Evolutionary conservation across 1,140 invertebrate genomes (phyloP), one percentile per base, ranked within the genome.

Genomic region (Hydropsyche tenuis): DNA sequence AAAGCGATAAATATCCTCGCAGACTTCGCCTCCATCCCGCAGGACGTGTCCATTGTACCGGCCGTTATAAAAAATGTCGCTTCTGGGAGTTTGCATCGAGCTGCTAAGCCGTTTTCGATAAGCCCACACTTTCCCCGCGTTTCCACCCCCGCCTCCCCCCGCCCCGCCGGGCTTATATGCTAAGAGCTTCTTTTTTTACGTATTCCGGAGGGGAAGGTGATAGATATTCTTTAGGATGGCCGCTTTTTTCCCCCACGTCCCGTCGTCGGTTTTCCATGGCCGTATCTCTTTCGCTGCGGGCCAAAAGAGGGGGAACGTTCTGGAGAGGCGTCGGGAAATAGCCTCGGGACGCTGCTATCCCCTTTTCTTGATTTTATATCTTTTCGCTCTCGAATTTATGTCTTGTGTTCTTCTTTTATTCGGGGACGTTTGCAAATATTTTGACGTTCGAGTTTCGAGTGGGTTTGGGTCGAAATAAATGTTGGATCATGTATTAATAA

Each of bases 71-170:
- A 77, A 77, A 77, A 77, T 77, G 74, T 77, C 73, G 76, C 76
- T 73, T 75, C 73, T 73, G 76, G 76, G 76, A 77, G 76, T 77
- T 77, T 77, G 76, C 76, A 77, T 77, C 70, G 56, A 30, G 23
- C 18, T 37, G 70, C 76, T 77, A 77, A 77, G 76, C 71, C 73
- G 51, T 77, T 69, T 77, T 75, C 76, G 76, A 77, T 77, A 77
- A 77, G 76, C 53, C 75, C 75, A 69, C 45, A 20, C 66, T 42
- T 25, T 25, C 68, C 68, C 23, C 20, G 14, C 23, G 23, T 9
- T 37, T 37, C 30, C 30, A 53, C 16, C 48, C 64, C 27, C 1
- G 1, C 64, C 64, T 27, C 56, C 1, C 11, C 22, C n/a, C 2
- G 16, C 12, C 60, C 25, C 65, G n/a, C n/a, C 42, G 46, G 3